phyloP scores from a whole-genome alignment of 2,888 invertebrate genomes.

The Tenthredo amoena region DNA sequence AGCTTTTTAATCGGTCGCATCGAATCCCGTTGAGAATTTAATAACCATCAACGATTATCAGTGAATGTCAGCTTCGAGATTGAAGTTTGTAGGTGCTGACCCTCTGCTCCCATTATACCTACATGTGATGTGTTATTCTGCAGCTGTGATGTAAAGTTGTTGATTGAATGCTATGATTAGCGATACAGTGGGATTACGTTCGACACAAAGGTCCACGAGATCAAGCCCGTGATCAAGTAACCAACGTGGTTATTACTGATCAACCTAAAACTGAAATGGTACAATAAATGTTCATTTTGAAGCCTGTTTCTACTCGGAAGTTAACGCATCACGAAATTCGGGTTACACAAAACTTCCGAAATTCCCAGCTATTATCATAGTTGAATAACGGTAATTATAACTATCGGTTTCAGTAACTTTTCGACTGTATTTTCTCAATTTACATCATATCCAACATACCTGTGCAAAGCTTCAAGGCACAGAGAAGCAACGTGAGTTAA shows the following conservation, averaged over 20 bases:
- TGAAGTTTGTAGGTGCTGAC: not conserved
- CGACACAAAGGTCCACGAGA: not conserved
- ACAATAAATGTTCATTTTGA: constrained; percentile 17
- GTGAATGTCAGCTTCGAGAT: not conserved
- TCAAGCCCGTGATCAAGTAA: not conserved
- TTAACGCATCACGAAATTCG: not conserved
- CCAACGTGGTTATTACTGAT: not conserved
- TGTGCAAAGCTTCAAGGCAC: no score
- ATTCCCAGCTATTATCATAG: not conserved
- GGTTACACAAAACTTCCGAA: not conserved
- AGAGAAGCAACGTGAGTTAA: not conserved
- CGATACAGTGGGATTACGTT: constrained; percentile 6
- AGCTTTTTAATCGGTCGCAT: not conserved
- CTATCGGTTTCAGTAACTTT: not conserved
- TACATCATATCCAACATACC: not conserved
- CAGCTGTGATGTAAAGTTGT: constrained; percentile 16
- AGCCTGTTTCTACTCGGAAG: not conserved
- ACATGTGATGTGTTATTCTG: not conserved
- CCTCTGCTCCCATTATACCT: not conserved
- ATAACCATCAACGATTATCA: not conserved
- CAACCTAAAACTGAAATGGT: not conserved
- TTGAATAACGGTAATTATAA: constrained; percentile 3
- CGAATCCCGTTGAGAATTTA: not conserved
- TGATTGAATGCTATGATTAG: not conserved
- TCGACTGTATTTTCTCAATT: not conserved